Base-by-base conservation (phyloP, 37 sponge, comb jelly and placozoan species). In the Amphimedon queenslandica region DNA sequence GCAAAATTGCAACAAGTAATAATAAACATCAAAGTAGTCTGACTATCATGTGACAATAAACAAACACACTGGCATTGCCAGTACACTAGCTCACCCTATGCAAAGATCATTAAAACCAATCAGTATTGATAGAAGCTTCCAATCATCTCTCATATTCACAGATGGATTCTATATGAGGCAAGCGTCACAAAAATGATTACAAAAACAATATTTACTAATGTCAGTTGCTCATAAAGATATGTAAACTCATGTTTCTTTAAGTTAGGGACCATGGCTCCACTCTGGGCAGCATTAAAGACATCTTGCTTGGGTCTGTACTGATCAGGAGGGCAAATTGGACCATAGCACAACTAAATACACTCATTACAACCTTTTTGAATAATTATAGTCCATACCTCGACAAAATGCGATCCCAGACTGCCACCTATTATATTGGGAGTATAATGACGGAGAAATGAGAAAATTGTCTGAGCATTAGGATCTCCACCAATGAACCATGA, bases 101-200 rank as follows among this genome's bases (percentile, higher is more conserved):
- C 92, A 91, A 1, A 91, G 55, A 43, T 91, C 92, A 83, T 91
- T 91, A 37, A 77, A 79, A 63, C 92, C 92, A 73, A 86, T 71
- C 4, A 91, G 58, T 21, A 91, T 75, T 30, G 87, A 86, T 47
- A 91, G 66, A 11, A 91, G 37, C 70, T 91, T 91, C 92, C 92
- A 91, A 64, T 91, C 92, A 66, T 86, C 86, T 37, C 71, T 37
- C 79, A 91, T 91, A 69, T 91, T 84, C 27, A 91, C 65, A 20
- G 79, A 38, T 21, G 58, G 70, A 25, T 84, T 64, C 90, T 25
- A 85, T 37, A 69, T 38, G 13, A 35, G 40, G 1, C 20, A 20
- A 24, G 40, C 32, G 25, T 38, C 25, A 64, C 21, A 31, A 64
- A 41, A 33, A 30, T 75, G 65, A 20, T 30, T 65, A 42, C 2